phyloP scores from a whole-genome alignment of 2,888 invertebrate genomes.

The Diloba caeruleocephala region DNA sequence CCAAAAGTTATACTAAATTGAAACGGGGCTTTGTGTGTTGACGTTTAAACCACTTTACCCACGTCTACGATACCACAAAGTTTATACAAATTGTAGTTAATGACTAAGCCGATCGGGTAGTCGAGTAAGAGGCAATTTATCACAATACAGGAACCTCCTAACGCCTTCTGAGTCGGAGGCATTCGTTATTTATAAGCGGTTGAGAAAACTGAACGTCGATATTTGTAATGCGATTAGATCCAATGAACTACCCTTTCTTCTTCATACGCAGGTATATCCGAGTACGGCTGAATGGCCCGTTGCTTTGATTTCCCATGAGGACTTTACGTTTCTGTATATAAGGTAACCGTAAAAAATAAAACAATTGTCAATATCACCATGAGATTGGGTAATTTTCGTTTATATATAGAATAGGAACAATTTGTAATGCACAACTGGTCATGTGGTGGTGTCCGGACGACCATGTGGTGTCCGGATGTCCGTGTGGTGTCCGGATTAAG shows the following conservation, averaged over 20 bases:
- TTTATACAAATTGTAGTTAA: slow-evolving; percentile 79
- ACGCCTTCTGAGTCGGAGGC: slow-evolving; percentile 54
- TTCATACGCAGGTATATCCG: neutral
- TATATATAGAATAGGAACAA: too few relatives aligned
- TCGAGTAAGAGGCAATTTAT: slow-evolving; percentile 69
- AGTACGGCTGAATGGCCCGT: slow-evolving; percentile 25
- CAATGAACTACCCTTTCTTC: slow-evolving; percentile 10
- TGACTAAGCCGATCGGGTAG: slow-evolving; percentile 62
- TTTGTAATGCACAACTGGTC: too few relatives aligned
- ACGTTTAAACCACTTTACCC: slow-evolving; percentile 58
- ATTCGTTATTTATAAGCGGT: slow-evolving; percentile 30
- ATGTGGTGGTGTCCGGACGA: too few relatives aligned
- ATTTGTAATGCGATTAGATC: slow-evolving; percentile 30
- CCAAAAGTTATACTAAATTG: slow-evolving; percentile 76
- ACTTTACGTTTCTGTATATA: slow-evolving; percentile 27
- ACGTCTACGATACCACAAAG: slow-evolving; percentile 63
- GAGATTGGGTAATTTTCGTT: too few relatives aligned
- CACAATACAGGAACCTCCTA: slow-evolving; percentile 65
- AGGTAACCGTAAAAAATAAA: slow-evolving; percentile 25
- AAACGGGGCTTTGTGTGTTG: slow-evolving; percentile 63
- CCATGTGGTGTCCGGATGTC: too few relatives aligned
- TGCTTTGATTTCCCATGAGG: slow-evolving; percentile 38
- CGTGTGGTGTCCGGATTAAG: too few relatives aligned
- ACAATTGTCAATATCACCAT: neutral
- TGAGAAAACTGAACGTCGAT: slow-evolving; percentile 26